phyloP scores from a whole-genome alignment of 1,140 invertebrate genomes.

The Ceratina calcarata region DNA sequence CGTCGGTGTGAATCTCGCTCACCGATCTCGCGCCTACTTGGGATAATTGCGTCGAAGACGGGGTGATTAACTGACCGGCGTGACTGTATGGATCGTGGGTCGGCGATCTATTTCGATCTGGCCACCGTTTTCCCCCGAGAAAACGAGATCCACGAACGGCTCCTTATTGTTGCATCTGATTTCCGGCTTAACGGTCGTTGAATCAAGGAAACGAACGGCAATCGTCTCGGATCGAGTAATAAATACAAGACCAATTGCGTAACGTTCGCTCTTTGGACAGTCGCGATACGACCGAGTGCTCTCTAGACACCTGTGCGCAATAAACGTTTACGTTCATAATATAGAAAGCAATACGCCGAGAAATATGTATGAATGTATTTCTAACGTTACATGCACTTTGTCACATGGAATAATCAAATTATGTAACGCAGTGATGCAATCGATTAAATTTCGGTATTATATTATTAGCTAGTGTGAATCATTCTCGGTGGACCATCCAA shows the following conservation, averaged over 20 bases:
- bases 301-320: conserved; percentile 13
- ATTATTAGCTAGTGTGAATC: conserved; percentile 30
- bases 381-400: too few relatives aligned
- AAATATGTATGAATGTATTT: not conserved
- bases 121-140: conserved; percentile 55
- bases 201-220: not conserved
- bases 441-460: conserved; percentile 29
- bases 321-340: not conserved
- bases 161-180: conserved; percentile 16
- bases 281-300: not conserved
- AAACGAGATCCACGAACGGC: conserved; percentile 21
- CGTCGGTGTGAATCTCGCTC: conserved; percentile 63
- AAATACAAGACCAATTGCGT: not conserved
- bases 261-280: not conserved
- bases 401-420: not conserved
- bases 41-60: conserved; percentile 77
- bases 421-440: conserved; percentile 33
- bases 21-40: conserved; percentile 73
- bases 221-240: not conserved
- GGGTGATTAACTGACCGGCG: conserved; percentile 71
- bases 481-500: conserved; percentile 12
- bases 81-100: conserved; percentile 65
- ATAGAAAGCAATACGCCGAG: not conserved
- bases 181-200: conserved; percentile 8
- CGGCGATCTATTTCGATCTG: conserved; percentile 73